Evolutionary conservation across 1,140 invertebrate genomes (phyloP).

Genomic region (Campoletis sonorensis): DNA sequence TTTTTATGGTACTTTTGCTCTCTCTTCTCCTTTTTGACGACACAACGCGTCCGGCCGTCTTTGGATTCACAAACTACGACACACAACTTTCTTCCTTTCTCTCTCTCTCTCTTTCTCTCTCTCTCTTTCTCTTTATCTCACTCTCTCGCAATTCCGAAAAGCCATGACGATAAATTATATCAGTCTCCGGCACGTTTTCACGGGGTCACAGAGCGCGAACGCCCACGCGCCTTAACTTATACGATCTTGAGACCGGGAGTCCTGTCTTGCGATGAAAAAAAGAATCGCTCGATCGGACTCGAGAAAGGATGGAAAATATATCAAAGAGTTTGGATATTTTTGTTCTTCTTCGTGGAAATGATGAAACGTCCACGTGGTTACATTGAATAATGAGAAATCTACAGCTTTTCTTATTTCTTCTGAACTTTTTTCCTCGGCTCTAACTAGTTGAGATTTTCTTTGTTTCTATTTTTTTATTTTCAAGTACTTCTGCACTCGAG

Average conservation of each 20-base stretch:
- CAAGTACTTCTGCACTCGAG: too few relatives aligned
- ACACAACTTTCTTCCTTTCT: conserved; percentile 13
- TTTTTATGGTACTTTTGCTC: conserved; percentile 8
- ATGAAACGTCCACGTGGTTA: background rate
- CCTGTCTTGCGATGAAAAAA: conserved; percentile 37
- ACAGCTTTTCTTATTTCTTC: background rate
- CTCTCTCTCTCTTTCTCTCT: background rate
- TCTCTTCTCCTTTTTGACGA: background rate
- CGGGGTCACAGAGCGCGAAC: conserved; percentile 17
- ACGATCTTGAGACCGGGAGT: conserved; percentile 11
- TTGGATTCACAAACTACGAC: conserved; percentile 50
- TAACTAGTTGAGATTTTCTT: too few relatives aligned
- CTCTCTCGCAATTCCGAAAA: conserved; percentile 59
- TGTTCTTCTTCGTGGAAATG: background rate
- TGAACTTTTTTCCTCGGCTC: too few relatives aligned
- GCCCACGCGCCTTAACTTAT: background rate
- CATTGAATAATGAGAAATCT: background rate
- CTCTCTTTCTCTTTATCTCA: background rate
- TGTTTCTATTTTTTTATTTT: too few relatives aligned
- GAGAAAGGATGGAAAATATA: conserved; percentile 19
- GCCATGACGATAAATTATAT: conserved; percentile 64
- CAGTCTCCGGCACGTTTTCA: conserved; percentile 54
- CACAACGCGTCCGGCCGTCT: conserved; percentile 44
- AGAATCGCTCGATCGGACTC: background rate
- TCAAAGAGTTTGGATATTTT: conserved; percentile 27